Conservation (phyloP, 2,797 vertebrate species). For the Poeciliopsis presidionis region DNA sequence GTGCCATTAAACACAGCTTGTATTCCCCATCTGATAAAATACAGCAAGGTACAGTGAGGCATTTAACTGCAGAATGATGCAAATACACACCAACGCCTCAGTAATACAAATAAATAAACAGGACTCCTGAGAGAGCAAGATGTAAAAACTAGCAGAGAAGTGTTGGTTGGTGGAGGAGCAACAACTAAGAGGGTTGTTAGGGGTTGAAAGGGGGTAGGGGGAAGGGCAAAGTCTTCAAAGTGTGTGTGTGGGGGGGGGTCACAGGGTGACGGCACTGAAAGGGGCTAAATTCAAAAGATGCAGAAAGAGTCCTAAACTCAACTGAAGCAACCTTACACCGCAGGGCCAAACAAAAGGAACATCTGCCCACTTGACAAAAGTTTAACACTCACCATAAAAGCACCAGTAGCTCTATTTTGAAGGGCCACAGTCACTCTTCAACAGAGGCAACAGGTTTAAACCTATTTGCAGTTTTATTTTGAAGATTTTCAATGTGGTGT, state of each 20-base stretch:
- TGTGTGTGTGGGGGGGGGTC: slow-evolving; percentile 26
- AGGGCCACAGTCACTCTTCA: slow-evolving; percentile 17
- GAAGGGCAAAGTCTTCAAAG: slow-evolving; percentile 56
- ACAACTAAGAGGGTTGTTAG: slow-evolving; percentile 54
- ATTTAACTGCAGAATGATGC: slow-evolving; percentile 30
- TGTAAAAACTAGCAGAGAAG: slow-evolving; percentile 50
- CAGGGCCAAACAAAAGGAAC: slow-evolving; percentile 71
- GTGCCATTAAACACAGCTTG: background rate
- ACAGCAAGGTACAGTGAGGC: slow-evolving; percentile 1
- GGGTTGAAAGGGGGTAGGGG: slow-evolving; percentile 66
- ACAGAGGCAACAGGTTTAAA: slow-evolving; percentile 51
- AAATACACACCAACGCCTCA: slow-evolving; percentile 35
- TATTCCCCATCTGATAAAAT: slow-evolving; percentile 42
- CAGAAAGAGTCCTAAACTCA: slow-evolving; percentile 77
- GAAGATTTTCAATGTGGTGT: background rate
- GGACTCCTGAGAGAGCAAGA: slow-evolving; percentile 27
- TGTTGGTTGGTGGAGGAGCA: slow-evolving; percentile 25
- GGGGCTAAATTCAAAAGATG: slow-evolving; percentile 78
- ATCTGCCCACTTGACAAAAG: slow-evolving; percentile 77
- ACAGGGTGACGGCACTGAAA: slow-evolving; percentile 57
- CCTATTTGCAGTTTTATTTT: slow-evolving; percentile 13
- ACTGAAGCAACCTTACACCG: slow-evolving; percentile 76
- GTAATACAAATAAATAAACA: slow-evolving; percentile 61
- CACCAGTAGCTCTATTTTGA: slow-evolving; percentile 28
- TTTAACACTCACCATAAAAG: slow-evolving; percentile 34